Evolutionary conservation across 2,113 vertebrate species (phyloP).

Genomic region (Porphyrio hochstetteri): DNA sequence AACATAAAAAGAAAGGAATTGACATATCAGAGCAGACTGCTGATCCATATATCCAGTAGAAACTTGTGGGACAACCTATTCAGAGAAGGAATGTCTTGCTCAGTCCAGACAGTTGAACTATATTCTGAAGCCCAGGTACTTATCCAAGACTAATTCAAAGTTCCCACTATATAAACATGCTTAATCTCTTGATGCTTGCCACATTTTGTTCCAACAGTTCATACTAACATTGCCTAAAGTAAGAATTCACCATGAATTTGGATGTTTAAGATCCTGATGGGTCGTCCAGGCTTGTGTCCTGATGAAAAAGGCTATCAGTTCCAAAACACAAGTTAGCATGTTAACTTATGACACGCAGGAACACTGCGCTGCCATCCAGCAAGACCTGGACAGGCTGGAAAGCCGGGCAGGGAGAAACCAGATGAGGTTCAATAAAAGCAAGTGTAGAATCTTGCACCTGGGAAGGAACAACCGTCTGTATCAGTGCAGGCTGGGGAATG

Average conservation of each 20-base stretch:
- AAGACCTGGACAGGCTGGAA: too few species aligned
- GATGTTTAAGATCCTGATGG: neutral
- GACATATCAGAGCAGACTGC: neutral
- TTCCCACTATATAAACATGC: slow-evolving; percentile 13
- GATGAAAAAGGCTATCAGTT: neutral
- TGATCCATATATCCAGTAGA: neutral
- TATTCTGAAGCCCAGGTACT: neutral
- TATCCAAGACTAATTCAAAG: slow-evolving; percentile 13
- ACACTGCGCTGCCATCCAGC: too few species aligned
- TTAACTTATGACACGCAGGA: neutral
- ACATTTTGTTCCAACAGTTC: slow-evolving; percentile 13
- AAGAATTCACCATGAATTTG: slow-evolving; percentile 3
- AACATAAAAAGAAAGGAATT: neutral
- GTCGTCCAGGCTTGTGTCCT: neutral
- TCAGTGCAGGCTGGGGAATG: too few species aligned
- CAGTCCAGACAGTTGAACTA: neutral
- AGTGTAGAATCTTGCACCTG: too few species aligned
- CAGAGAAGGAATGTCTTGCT: slow-evolving; percentile 14
- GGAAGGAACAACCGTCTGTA: too few species aligned
- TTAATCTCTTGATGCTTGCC: neutral
- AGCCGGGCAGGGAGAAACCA: too few species aligned
- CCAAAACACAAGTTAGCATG: neutral
- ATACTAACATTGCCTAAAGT: neutral
- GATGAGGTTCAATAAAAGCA: too few species aligned
- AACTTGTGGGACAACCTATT: neutral